phyloP scores from a whole-genome alignment of 1,140 invertebrate genomes.

The Lepidurus couesii region DNA sequence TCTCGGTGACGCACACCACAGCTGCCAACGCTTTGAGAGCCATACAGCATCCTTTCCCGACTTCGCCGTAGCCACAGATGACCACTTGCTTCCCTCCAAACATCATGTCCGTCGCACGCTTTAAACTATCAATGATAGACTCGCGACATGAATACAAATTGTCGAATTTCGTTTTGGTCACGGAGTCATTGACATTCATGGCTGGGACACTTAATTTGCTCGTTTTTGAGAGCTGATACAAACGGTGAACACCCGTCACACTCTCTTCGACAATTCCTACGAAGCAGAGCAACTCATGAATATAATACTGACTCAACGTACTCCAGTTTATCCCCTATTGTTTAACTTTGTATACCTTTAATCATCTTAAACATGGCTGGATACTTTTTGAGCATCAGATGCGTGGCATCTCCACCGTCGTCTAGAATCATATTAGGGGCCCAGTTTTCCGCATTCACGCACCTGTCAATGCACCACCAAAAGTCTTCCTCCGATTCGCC shows the following conservation, averaged over 20 bases:
- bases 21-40: slow-evolving; percentile 90
- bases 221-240: slow-evolving; percentile 92
- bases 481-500: slow-evolving; percentile 95
- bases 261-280: slow-evolving; percentile 95
- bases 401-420: slow-evolving; percentile 94
- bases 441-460: slow-evolving; percentile 86
- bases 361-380: slow-evolving; percentile 91
- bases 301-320: not conserved
- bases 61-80: slow-evolving; percentile 95
- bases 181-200: slow-evolving; percentile 98
- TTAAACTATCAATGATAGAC: slow-evolving; percentile 77
- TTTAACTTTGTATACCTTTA: slow-evolving; percentile 58
- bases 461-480: slow-evolving; percentile 98
- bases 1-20: slow-evolving; percentile 92
- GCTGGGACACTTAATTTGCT: slow-evolving; percentile 93
- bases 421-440: slow-evolving; percentile 98
- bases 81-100: slow-evolving; percentile 96
- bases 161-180: slow-evolving; percentile 99
- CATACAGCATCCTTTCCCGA: slow-evolving; percentile 95
- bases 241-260: slow-evolving; percentile 91
- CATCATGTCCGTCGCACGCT: slow-evolving; percentile 95
- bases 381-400: slow-evolving; percentile 95
- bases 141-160: slow-evolving; percentile 89
- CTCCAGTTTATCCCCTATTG: not conserved
- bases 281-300: slow-evolving; percentile 35